Percentiles rank a stretch among this genome's conserved stretches.
These are phyloP conservation scores for Propithecus perrieri DNA, from an alignment of 2,797 vertebrate species.

Conservation along the genomic window DNA sequence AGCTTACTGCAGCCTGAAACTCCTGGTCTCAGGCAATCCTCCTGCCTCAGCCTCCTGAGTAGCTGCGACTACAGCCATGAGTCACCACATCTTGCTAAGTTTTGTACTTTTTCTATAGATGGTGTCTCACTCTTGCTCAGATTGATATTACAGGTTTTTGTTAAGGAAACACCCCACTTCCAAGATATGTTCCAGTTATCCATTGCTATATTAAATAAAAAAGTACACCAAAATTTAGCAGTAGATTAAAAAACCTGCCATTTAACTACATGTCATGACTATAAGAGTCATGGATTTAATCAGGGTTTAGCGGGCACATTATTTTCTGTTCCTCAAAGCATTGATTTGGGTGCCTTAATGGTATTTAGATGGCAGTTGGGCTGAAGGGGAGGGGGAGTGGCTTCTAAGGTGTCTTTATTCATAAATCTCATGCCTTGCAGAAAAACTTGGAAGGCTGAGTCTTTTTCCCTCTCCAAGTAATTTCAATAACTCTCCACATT, in stretches of 20 bases:
- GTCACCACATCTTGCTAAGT: no score
- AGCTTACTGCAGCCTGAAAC: no score
- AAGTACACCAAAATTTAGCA: background rate
- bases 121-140: no score
- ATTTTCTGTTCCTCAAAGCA: background rate
- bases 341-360: background rate
- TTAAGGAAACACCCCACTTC: background rate
- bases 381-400: no score
- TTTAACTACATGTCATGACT: background rate
- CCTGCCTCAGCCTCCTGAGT: no score
- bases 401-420: background rate
- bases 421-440: background rate
- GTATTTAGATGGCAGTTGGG: background rate
- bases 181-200: background rate
- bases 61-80: no score
- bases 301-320: background rate
- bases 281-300: background rate
- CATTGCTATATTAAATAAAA: background rate
- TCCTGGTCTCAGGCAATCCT: no score
- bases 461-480: background rate
- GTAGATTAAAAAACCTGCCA: background rate
- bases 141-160: background rate
- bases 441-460: background rate
- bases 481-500: background rate
- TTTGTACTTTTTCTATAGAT: no score